Conservation (phyloP, 2,797 vertebrate genomes). For the Eleutherodactylus coqui region DNA sequence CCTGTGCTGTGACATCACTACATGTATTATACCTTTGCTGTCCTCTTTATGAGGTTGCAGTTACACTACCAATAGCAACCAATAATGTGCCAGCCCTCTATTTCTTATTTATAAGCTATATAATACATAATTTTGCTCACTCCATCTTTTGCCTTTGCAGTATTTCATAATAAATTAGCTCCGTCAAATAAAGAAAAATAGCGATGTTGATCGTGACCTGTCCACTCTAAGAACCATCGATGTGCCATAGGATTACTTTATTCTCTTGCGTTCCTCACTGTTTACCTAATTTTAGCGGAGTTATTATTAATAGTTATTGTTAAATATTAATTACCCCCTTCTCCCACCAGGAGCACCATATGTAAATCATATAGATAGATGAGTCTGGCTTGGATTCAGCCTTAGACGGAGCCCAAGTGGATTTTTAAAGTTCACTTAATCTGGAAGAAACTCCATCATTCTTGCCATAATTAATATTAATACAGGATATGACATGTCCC, state of each 20-base stretch:
- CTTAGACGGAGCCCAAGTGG: background rate
- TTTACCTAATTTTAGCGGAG: conserved; percentile 30
- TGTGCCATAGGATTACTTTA: conserved; percentile 7
- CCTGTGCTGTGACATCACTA: too few relatives aligned
- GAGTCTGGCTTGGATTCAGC: background rate
- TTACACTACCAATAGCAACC: background rate
- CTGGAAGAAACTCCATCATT: conserved; percentile 3
- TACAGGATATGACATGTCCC: conserved; percentile 5
- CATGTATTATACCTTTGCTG: too few relatives aligned
- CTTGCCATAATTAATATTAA: conserved; percentile 25
- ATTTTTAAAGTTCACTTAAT: conserved; percentile 22
- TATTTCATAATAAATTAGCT: background rate
- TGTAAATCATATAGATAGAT: conserved; percentile 42
- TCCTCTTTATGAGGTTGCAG: too few relatives aligned
- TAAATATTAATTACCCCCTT: conserved; percentile 47
- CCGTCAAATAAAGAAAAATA: background rate
- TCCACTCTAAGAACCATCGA: background rate
- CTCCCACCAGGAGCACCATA: conserved; percentile 28
- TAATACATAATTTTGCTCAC: background rate
- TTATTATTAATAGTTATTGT: conserved; percentile 49
- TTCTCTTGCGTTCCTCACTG: conserved; percentile 4
- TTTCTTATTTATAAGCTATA: background rate
- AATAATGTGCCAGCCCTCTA: background rate
- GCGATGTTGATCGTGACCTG: background rate
- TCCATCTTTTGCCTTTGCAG: background rate